Conservation (phyloP, 2,797 vertebrate genomes). For the Caiman crocodilus region DNA sequence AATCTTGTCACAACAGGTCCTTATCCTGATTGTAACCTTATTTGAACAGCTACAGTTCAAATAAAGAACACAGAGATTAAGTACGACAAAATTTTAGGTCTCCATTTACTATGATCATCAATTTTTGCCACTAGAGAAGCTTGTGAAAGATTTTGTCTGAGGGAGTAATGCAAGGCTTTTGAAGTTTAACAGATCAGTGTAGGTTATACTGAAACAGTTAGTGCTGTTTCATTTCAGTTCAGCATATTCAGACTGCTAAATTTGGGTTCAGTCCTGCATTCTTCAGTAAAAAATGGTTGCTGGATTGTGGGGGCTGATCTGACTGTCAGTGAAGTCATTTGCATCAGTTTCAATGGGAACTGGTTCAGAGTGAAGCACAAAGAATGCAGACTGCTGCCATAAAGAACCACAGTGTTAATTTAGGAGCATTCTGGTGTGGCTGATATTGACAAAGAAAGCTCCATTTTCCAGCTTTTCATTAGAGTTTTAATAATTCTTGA, state of each 20-base stretch:
- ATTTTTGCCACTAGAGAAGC: background rate
- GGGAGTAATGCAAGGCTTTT: background rate
- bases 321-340: background rate
- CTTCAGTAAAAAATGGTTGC: background rate
- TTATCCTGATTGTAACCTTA: background rate
- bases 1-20: background rate
- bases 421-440: background rate
- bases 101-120: background rate
- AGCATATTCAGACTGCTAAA: background rate
- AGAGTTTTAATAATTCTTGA: background rate
- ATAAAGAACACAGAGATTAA: background rate
- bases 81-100: background rate
- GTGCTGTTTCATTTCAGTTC: background rate
- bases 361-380: background rate
- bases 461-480: background rate
- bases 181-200: background rate
- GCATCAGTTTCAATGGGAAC: background rate
- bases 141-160: background rate
- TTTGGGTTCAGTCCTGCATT: background rate
- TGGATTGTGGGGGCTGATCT: background rate
- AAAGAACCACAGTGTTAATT: background rate
- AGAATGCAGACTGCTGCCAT: background rate
- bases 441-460: background rate
- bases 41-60: background rate
- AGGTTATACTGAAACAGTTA: background rate